Conservation (phyloP, 1,140 invertebrate species). For the Neodiprion pinetum region DNA sequence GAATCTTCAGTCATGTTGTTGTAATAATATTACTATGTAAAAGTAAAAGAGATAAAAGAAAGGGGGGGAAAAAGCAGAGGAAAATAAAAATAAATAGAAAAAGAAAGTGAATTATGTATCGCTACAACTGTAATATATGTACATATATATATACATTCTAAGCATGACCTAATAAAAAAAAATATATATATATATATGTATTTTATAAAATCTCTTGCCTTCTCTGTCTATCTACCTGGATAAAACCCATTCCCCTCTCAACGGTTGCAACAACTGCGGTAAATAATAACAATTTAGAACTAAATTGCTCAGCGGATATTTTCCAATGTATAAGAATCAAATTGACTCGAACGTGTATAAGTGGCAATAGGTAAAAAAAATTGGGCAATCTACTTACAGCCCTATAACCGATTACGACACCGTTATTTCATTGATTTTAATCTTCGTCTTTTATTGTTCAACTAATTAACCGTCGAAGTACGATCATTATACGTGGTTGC, state of each 20-base stretch:
- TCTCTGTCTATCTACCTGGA: neutral
- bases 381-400: no score
- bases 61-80: neutral
- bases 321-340: no score
- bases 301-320: no score
- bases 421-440: no score
- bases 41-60: neutral
- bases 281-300: no score
- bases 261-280: neutral
- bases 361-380: no score
- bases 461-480: no score
- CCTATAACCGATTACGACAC: no score
- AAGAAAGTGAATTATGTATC: neutral
- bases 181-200: neutral
- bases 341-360: no score
- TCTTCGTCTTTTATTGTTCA: no score
- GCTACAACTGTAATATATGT: slow-evolving; percentile 12
- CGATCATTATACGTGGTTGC: no score
- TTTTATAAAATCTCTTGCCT: neutral
- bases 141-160: slow-evolving; percentile 9
- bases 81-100: neutral
- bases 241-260: neutral
- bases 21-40: neutral
- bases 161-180: slow-evolving; percentile 5
- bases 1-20: slow-evolving; percentile 2